Percentiles rank a stretch among this genome's conserved stretches.
Conservation (phyloP, 1,140 invertebrate species). For the Teleopsis dalmanni region DNA sequence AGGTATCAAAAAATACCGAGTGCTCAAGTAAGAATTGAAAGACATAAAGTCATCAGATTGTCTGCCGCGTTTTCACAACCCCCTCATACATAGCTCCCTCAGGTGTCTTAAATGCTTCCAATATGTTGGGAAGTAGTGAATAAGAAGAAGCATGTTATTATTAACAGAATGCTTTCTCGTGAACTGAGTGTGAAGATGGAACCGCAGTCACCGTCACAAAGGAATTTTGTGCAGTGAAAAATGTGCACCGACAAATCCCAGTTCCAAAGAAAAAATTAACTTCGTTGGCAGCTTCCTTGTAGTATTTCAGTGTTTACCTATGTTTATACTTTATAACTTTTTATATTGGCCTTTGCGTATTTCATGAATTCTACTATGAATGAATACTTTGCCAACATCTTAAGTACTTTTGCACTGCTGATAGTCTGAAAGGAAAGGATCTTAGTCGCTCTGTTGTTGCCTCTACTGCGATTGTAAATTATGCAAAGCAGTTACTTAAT, state of each 20-base stretch:
- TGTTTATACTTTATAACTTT: background rate
- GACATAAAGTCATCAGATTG: background rate
- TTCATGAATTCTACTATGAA: too few species aligned
- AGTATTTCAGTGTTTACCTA: conserved; percentile 2
- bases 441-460: background rate
- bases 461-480: conserved; percentile 8
- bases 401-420: too few species aligned
- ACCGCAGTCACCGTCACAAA: background rate
- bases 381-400: too few species aligned
- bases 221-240: conserved; percentile 1
- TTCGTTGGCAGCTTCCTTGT: background rate
- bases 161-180: conserved; percentile 5
- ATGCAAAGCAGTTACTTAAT: conserved; percentile 16
- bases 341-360: too few species aligned
- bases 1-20: background rate
- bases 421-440: too few species aligned
- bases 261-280: too few species aligned
- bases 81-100: background rate
- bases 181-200: too few species aligned
- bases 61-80: background rate
- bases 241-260: background rate
- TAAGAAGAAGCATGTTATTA: conserved; percentile 2
- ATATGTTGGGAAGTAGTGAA: background rate
- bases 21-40: background rate
- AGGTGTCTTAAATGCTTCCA: conserved; percentile 1